These are phyloP conservation scores for Laothoe populi DNA, from an alignment of 2,888 invertebrate genomes.

Conservation along the genomic window DNA sequence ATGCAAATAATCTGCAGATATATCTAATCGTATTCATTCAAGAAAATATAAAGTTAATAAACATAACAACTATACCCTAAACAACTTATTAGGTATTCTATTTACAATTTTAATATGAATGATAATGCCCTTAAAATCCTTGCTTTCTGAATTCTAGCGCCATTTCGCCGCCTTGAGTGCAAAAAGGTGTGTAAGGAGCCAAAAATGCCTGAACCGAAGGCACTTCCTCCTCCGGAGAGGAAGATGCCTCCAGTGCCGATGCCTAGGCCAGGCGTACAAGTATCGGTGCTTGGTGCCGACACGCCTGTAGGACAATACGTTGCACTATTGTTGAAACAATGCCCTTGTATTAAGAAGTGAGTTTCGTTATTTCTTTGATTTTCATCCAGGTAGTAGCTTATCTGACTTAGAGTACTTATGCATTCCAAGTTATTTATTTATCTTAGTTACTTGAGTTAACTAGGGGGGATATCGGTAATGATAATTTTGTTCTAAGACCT, in stretches of 20 bases:
- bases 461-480: too few species aligned
- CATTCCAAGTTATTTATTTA: too few species aligned
- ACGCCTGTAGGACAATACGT: constrained; percentile 78
- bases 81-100: too few species aligned
- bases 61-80: too few species aligned
- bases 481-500: too few species aligned
- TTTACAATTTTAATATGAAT: too few species aligned
- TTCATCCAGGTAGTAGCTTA: too few species aligned
- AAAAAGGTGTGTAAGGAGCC: constrained; percentile 46
- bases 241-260: constrained; percentile 50
- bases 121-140: neutral
- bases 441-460: too few species aligned
- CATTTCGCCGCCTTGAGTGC: constrained; percentile 64
- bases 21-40: neutral
- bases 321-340: constrained; percentile 82
- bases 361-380: constrained; percentile 35
- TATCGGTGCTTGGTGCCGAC: constrained; percentile 81
- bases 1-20: neutral
- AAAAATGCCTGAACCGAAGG: constrained; percentile 44
- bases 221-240: constrained; percentile 54
- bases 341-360: constrained; percentile 77
- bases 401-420: neutral
- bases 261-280: constrained; percentile 67
- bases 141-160: constrained; percentile 50
- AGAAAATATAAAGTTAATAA: too few species aligned